Base-by-base conservation (phyloP, 2,888 invertebrate genomes). In the Eucriotettix oculatus region DNA sequence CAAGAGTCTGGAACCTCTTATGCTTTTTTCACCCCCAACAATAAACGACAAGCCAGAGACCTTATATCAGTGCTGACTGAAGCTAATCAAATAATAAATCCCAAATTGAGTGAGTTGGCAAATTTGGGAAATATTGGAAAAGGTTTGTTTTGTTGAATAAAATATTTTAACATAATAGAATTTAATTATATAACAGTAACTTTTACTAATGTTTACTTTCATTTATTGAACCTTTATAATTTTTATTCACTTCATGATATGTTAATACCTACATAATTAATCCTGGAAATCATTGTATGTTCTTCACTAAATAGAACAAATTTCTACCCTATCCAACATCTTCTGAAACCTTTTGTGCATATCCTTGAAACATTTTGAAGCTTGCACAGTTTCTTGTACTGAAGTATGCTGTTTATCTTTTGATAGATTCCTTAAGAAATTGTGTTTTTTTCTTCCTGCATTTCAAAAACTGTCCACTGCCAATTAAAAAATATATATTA, bases 11-110 rank as follows among this genome's bases (percentile, higher is more conserved):
- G 92, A 66, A 94, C 93, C 63, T 93, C 95, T 54, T 95, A 94
- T 74, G 94, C 95, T 61, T 94, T 96, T 79, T 94, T 95, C 76
- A 94, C 94, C 55, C 87, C 87, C 54, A 83, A 84, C 67, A 94
- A 95, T 73, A 82, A 85, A 64, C 85, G 88, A 67, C 93, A 94
- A 75, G 92, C 93, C 14, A 86, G 83, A 75, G 92, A 93, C 72
- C 80, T 95, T 62, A 85, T 95, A 44, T 86, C 90, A 67, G 92
- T 94, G 41, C 80, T 95, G 58, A 80, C 82, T 70, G 94, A 95
- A 79, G 94, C 94, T 62, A 92, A 93, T 67, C 92, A 93, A 79
- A 85, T 85, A 65, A 80, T 95, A 61, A 90, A 89, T 71, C 92
- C 92, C 58, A 89, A 91, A 71, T 78, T 95, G 56, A 80, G 85